These are phyloP conservation scores for Centropus bengalensis DNA, from an alignment of 2,113 vertebrate species.

Conservation along the genomic window DNA sequence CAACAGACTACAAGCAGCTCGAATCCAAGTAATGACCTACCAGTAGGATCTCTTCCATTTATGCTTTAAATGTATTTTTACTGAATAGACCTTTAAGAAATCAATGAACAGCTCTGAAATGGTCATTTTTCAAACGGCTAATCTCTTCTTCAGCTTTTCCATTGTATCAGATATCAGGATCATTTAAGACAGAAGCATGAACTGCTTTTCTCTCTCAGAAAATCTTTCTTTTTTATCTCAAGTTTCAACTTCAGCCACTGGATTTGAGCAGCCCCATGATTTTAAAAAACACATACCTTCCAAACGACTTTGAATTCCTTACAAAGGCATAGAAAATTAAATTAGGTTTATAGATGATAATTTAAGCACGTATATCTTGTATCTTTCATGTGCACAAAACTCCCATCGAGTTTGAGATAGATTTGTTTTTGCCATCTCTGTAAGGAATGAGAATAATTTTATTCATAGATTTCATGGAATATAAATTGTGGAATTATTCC, in stretches of 20 bases:
- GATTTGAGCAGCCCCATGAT: conserved; percentile 7
- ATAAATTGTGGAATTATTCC: not conserved
- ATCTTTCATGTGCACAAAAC: not conserved
- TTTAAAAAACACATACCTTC: conserved; percentile 1
- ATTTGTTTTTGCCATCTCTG: not conserved
- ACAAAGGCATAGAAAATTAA: conserved; percentile 10
- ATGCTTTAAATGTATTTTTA: conserved; percentile 21
- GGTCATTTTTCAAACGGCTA: conserved; percentile 52
- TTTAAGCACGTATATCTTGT: not conserved
- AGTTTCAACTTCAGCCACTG: not conserved
- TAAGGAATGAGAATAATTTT: not conserved
- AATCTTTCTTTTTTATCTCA: conserved; percentile 7
- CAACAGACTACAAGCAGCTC: not conserved
- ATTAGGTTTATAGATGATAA: not conserved
- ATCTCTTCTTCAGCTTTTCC: conserved; percentile 37
- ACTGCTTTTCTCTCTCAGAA: conserved; percentile 6
- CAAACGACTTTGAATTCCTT: conserved; percentile 1
- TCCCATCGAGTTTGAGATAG: not conserved
- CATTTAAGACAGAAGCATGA: not conserved
- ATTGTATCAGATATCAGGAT: conserved; percentile 35
- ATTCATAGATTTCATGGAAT: not conserved
- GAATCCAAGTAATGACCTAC: not conserved
- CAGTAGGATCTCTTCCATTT: not conserved
- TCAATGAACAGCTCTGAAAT: conserved; percentile 35
- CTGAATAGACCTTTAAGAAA: conserved; percentile 28